phyloP scores from a whole-genome alignment of 1,140 invertebrate genomes.

The Bradynema listronoti region DNA sequence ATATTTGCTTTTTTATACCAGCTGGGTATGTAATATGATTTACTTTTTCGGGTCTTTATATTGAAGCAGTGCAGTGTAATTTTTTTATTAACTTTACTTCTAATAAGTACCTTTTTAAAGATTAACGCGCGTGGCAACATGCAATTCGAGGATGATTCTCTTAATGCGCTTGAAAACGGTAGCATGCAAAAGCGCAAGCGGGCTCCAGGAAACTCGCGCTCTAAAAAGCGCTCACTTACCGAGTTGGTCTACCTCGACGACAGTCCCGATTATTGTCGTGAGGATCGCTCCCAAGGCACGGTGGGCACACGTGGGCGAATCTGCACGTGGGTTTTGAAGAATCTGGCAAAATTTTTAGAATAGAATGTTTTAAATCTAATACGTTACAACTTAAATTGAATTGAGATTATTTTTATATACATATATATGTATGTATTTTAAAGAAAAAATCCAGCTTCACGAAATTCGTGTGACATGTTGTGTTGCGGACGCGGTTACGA shows the following conservation, averaged over 20 bases:
- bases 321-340: conserved; percentile 60
- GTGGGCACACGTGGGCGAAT: conserved; percentile 67
- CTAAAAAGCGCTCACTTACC: conserved; percentile 29
- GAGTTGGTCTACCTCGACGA: conserved; percentile 79
- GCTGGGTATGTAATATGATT: neutral
- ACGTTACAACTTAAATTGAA: conserved; percentile 12
- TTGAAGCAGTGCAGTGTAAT: neutral
- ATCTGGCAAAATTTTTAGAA: no score
- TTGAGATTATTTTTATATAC: conserved; percentile 23
- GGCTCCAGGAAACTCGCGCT: conserved; percentile 24
- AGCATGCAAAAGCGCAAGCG: conserved; percentile 29
- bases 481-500: conserved; percentile 64
- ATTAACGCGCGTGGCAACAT: conserved; percentile 46
- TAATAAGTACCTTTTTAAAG: neutral
- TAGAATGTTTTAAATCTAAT: conserved; percentile 13
- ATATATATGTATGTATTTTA: no score
- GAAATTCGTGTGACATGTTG: conserved; percentile 62
- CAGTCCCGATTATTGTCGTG: conserved; percentile 83
- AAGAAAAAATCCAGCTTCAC: conserved; percentile 55
- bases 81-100: neutral
- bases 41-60: neutral
- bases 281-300: conserved; percentile 32
- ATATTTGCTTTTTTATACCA: neutral
- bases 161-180: no score
- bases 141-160: conserved; percentile 40